Percentiles rank a stretch among this genome's conserved stretches.
Evolutionary conservation across 2,888 invertebrate species (phyloP).

Genomic region (Cancer borealis): DNA sequence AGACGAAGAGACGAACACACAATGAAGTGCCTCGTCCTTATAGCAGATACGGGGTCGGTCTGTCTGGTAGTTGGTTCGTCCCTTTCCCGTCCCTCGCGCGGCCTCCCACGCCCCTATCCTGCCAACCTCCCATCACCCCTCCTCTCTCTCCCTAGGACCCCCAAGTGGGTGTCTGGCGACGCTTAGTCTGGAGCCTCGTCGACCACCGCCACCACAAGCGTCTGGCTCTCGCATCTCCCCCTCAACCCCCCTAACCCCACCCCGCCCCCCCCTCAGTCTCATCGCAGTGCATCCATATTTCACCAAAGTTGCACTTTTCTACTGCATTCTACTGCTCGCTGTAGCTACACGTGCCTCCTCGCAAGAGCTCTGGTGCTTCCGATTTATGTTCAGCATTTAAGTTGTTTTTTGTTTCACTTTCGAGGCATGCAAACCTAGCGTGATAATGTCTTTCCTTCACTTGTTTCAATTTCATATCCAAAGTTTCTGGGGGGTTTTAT

Average conservation of each 20-base stretch:
- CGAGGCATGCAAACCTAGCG: no score
- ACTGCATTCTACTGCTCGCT: not conserved
- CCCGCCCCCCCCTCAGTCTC: not conserved
- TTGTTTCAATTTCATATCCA: not conserved
- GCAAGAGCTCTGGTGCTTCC: not conserved
- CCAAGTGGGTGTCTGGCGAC: not conserved
- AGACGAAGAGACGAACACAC: not conserved
- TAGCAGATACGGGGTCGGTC: not conserved
- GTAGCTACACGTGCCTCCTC: not conserved
- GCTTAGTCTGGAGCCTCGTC: slow-evolving; percentile 10
- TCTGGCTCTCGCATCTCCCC: slow-evolving; percentile 27
- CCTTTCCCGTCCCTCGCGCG: not conserved
- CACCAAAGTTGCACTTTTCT: not conserved
- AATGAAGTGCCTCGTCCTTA: not conserved
- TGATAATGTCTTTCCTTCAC: not conserved
- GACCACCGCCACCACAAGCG: slow-evolving; percentile 13
- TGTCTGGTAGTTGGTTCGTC: not conserved
- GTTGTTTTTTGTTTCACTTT: no score
- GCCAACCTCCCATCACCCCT: not conserved
- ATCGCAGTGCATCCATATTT: slow-evolving; percentile 16
- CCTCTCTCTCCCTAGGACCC: not conserved
- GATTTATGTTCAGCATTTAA: not conserved
- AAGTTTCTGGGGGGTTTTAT: not conserved
- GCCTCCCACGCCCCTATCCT: slow-evolving; percentile 7
- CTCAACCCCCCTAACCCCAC: not conserved